phyloP scores from a whole-genome alignment of 2,113 vertebrate species.

The Perca schrenkii region DNA sequence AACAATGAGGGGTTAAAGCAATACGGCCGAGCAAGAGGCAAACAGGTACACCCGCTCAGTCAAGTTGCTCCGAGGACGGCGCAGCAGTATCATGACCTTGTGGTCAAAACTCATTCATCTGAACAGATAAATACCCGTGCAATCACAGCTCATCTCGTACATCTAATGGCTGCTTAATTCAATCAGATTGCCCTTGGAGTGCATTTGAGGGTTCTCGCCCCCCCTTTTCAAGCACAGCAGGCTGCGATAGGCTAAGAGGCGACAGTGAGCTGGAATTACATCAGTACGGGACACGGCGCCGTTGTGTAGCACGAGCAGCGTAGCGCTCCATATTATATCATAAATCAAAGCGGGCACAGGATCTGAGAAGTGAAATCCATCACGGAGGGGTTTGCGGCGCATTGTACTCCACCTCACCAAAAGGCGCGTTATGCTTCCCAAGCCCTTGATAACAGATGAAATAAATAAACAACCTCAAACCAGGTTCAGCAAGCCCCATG shows the following conservation, averaged over 20 bases:
- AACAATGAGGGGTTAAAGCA: slow-evolving; percentile 35
- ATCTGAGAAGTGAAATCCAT: slow-evolving; percentile 72
- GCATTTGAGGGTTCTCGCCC: slow-evolving; percentile 54
- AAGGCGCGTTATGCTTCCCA: slow-evolving; percentile 57
- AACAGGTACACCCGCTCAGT: slow-evolving; percentile 14
- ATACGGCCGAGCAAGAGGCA: not conserved
- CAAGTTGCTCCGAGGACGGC: not conserved
- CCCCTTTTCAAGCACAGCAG: slow-evolving; percentile 48
- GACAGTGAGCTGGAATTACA: slow-evolving; percentile 59
- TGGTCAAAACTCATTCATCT: slow-evolving; percentile 67
- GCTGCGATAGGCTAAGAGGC: slow-evolving; percentile 47
- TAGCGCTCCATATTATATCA: slow-evolving; percentile 65
- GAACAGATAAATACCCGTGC: slow-evolving; percentile 70
- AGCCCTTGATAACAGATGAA: slow-evolving; percentile 69
- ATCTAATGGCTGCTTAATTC: slow-evolving; percentile 77
- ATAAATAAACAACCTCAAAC: slow-evolving; percentile 74
- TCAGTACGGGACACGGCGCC: slow-evolving; percentile 44
- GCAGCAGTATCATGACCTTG: slow-evolving; percentile 47
- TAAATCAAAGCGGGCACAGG: slow-evolving; percentile 67
- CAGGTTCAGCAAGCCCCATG: slow-evolving; percentile 59
- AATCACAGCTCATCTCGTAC: slow-evolving; percentile 74
- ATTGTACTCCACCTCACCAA: slow-evolving; percentile 70
- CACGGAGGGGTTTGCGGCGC: slow-evolving; percentile 61
- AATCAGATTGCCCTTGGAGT: slow-evolving; percentile 70
- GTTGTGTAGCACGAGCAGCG: slow-evolving; percentile 53